Conservation (phyloP, 2,113 vertebrate species). For the Paramormyrops kingsleyae region DNA sequence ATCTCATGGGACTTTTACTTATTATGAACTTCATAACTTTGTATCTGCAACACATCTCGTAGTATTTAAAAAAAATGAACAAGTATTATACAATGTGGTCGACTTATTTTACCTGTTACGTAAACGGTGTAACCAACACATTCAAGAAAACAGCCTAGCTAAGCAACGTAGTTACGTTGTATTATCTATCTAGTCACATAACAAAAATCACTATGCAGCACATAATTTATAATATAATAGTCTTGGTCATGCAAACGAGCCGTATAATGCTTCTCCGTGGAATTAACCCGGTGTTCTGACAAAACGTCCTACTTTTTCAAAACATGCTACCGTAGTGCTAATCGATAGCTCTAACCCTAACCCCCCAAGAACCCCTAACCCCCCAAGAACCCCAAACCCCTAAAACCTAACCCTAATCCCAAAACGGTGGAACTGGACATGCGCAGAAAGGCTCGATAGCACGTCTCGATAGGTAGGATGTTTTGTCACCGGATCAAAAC, state of each 20-base stretch:
- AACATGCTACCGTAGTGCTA: too few relatives aligned
- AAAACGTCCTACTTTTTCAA: too few relatives aligned
- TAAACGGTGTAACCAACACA: not conserved
- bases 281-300: too few relatives aligned
- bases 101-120: not conserved
- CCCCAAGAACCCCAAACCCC: too few relatives aligned
- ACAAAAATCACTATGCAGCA: not conserved
- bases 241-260: not conserved
- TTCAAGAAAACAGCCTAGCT: not conserved
- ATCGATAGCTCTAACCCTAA: too few relatives aligned
- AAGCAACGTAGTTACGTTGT: not conserved
- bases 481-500: not conserved
- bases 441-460: too few relatives aligned
- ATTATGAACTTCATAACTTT: not conserved
- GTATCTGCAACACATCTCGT: not conserved
- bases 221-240: not conserved
- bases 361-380: too few relatives aligned
- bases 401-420: too few relatives aligned
- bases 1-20: not conserved
- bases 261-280: not conserved
- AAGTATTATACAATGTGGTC: not conserved
- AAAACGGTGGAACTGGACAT: too few relatives aligned
- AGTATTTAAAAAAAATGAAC: not conserved
- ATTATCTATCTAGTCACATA: not conserved
- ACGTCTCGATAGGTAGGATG: too few relatives aligned